Base-by-base conservation (phyloP, 2,888 invertebrate species). In the Mellilla xanthometata region DNA sequence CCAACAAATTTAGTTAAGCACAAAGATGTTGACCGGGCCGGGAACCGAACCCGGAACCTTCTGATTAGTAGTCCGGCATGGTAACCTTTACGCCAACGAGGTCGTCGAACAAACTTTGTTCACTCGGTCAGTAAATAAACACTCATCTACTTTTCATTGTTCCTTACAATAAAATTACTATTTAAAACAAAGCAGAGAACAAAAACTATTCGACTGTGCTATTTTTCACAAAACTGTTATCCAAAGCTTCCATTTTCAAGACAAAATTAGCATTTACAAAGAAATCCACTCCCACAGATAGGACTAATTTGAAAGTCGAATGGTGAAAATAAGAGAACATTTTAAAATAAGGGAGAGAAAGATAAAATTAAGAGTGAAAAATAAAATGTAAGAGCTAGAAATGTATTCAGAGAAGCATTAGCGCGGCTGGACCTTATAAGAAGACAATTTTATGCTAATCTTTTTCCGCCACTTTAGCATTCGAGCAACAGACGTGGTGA, bases 361-460 rank as follows among this genome's bases (percentile, higher is more conserved):
- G 48, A 51, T 58, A 56, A 67, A 65, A 60, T 24, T 54, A 56
- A 56, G 61, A 51, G 46, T 36, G 45, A 51, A 52, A n/a, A 57
- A 56, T 24, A 24, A n/a, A 24, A 24, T n/a, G 8, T 24, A 24
- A n/a, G 24, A 53, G 48, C 49, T 58, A 57, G 67, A 65, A 62
- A 68, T 63, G 55, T 64, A 56, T 58, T 53, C 54, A 55, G 54
- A 30, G 34, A 53, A 45, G 64, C 65, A 66, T 73, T 71, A 69
- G 59, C 56, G 60, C 13, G 54, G 49, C 54, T 56, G 70, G 70
- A 69, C 76, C 75, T 76, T 73, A 73, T 71, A 82, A 81, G 83
- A 80, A 84, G 84, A 80, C 77, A 81, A 81, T 83, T 86, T 83
- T 81, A 86, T 86, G 83, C 76, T 77, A 86, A 86, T 84, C 81